phyloP scores from a whole-genome alignment of 2,888 invertebrate species.

The Apamea anceps region DNA sequence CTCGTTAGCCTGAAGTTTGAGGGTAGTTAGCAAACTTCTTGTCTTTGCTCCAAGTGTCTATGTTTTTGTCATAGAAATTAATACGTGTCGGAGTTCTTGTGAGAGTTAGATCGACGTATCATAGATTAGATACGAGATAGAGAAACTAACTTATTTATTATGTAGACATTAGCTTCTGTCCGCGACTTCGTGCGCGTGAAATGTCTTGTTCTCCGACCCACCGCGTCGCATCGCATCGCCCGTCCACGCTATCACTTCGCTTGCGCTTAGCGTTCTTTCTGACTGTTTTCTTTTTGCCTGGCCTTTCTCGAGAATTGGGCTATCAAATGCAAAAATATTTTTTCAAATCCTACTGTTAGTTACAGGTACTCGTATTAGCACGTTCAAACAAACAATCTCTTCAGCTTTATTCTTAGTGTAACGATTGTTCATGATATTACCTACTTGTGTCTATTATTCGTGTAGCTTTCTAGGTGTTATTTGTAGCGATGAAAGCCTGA shows the following conservation, averaged over 20 bases:
- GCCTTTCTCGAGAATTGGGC: not conserved
- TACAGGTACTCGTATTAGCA: not conserved
- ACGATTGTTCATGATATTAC: conserved; percentile 5
- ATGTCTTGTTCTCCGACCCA: not conserved
- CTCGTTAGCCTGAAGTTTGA: conserved; percentile 53
- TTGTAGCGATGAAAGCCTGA: not conserved
- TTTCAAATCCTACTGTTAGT: not conserved
- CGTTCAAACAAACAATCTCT: too few relatives aligned
- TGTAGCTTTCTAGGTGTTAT: not conserved
- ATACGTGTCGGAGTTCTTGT: conserved; percentile 53
- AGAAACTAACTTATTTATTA: conserved; percentile 13
- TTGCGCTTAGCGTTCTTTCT: not conserved
- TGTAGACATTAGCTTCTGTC: not conserved
- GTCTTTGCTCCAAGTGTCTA: conserved; percentile 40
- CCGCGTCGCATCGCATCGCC: not conserved
- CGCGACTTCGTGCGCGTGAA: not conserved
- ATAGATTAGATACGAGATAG: not conserved
- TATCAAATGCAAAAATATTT: not conserved
- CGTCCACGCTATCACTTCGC: not conserved
- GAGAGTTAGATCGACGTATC: conserved; percentile 22
- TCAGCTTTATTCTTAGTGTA: not conserved
- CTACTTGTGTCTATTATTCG: not conserved
- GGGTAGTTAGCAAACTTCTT: conserved; percentile 55
- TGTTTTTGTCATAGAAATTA: conserved; percentile 59
- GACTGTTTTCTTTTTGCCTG: not conserved